Percentiles rank a stretch among this genome's conserved stretches.
phyloP scores from a whole-genome alignment of 2,888 invertebrate species.

The Cosmia pyralina region DNA sequence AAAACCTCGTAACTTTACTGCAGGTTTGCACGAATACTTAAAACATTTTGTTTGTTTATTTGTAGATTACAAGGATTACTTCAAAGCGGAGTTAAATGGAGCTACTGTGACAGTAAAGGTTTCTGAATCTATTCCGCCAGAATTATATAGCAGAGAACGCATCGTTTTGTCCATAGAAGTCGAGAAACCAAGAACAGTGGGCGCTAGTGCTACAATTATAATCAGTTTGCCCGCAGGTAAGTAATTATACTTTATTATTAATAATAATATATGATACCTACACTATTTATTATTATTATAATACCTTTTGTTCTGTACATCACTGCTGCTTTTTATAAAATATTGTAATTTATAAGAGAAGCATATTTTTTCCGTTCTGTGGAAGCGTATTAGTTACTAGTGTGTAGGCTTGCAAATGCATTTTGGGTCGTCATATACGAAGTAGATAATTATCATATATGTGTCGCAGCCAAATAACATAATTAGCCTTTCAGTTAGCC shows the following conservation, averaged over 20 bases:
- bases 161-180: conserved; percentile 75
- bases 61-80: conserved; percentile 71
- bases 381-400: too few relatives aligned
- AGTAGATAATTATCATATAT: not conserved
- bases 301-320: not conserved
- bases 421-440: not conserved
- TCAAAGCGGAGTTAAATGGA: conserved; percentile 64
- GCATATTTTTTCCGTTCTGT: too few relatives aligned
- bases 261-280: not conserved
- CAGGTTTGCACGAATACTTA: not conserved
- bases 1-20: not conserved
- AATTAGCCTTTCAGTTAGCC: too few relatives aligned
- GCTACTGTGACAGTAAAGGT: conserved; percentile 63
- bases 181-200: conserved; percentile 78
- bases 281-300: not conserved
- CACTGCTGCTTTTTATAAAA: not conserved
- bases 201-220: conserved; percentile 76
- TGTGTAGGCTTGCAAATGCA: not conserved
- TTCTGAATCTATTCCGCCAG: conserved; percentile 69
- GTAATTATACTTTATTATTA: conserved; percentile 1
- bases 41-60: conserved; percentile 1
- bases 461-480: too few relatives aligned
- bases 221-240: conserved; percentile 80
- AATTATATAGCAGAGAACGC: conserved; percentile 68
- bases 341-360: not conserved